A percentile compares a stretch with the other conserved stretches of the same genome.
These are phyloP conservation scores for Drosophila tanythrix DNA, from an alignment of 2,888 invertebrate species.

Conservation along the genomic window DNA sequence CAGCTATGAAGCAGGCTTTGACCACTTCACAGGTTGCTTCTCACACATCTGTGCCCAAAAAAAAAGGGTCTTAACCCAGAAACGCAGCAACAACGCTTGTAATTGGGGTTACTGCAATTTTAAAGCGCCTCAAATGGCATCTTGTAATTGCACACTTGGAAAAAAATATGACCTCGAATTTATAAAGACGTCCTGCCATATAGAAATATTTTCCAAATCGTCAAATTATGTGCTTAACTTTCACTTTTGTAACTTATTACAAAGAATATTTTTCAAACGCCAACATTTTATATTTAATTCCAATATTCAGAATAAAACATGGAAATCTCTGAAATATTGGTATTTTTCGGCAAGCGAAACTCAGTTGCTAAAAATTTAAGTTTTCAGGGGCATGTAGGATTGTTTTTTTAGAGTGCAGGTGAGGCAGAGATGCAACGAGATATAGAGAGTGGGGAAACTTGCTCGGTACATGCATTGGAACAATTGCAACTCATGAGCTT, in stretches of 20 bases:
- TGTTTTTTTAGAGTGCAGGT: conserved; percentile 31
- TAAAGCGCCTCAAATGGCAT: conserved; percentile 65
- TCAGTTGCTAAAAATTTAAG: neutral
- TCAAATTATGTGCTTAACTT: neutral
- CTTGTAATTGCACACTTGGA: conserved; percentile 31
- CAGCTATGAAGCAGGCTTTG: conserved; percentile 6
- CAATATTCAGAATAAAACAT: neutral
- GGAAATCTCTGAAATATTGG: neutral
- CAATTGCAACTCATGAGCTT: conserved; percentile 66
- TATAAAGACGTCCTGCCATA: neutral
- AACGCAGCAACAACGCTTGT: conserved; percentile 59
- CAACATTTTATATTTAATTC: neutral
- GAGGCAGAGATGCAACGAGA: conserved; percentile 16
- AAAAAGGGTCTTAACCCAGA: conserved; percentile 74
- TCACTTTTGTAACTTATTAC: neutral
- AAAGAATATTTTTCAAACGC: neutral
- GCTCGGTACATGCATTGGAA: conserved; percentile 48
- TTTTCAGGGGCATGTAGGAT: neutral
- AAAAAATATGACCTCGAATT: neutral
- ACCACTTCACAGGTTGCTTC: conserved; percentile 51
- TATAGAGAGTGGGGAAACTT: conserved; percentile 20
- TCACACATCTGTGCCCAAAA: conserved; percentile 25
- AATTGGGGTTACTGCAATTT: conserved; percentile 81
- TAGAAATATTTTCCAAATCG: neutral
- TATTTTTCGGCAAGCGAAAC: neutral